Base-by-base conservation (phyloP, 1,140 invertebrate species). In the Nomia melanderi region DNA sequence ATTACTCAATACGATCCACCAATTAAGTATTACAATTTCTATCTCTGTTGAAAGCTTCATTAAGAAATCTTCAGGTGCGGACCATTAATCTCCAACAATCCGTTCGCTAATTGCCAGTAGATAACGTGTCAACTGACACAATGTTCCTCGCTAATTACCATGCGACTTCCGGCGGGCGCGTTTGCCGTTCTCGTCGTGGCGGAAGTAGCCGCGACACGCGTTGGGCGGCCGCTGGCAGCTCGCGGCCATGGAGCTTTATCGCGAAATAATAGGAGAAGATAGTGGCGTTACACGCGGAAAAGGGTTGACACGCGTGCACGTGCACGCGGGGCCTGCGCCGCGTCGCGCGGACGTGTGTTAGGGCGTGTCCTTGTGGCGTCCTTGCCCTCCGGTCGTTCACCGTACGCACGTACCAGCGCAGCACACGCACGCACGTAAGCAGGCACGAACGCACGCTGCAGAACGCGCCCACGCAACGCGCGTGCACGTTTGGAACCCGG, bases 311-410 rank as follows among this genome's bases (percentile, higher is more conserved):
- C 75, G 75, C 66, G 75, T 41, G 54, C 60, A 44, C 27, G n/a
- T n/a, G n/a, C n/a, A n/a, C n/a, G n/a, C n/a, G n/a, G n/a, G n/a
- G n/a, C n/a, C 63, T 44, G 47, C 47, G 4, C 47, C 17, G 47
- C 47, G n/a, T 50, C 8, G 44, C 31, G 56, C 64, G 69, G 71
- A 79, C 79, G 66, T 56, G 71, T 83, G 77, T 77, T 74, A 77
- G 82, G 81, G 82, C 85, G 86, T 91, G 90, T 91, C 91, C 90
- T 92, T 92, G 90, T 88, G 84, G 83, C 91, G 90, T 92, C 90
- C 91, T 92, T 92, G 91, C 88, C 88, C 87, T 88, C 80, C 87
- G 88, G 88, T 91, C 91, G 85, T 90, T 91, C 86, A 92, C 90
- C 91, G 88, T 78, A 77, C 78, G 79, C 82, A 85, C 78, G 84